phyloP scores from a whole-genome alignment of 2,113 vertebrate species.

The Carlito syrichta region DNA sequence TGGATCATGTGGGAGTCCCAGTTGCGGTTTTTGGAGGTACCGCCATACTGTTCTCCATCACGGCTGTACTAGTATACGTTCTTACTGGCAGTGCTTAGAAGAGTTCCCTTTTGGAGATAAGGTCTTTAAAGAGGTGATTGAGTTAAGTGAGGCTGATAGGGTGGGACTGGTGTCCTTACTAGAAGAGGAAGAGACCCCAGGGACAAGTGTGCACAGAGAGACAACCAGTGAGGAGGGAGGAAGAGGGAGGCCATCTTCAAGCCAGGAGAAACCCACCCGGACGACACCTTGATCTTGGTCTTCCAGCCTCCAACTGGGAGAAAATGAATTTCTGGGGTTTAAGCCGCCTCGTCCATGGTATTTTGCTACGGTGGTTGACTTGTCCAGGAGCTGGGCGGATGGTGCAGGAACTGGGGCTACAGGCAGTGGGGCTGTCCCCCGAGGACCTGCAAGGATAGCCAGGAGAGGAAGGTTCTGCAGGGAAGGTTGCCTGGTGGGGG shows the following conservation, averaged over 20 bases:
- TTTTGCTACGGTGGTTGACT: not conserved
- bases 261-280: not conserved
- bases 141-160: not conserved
- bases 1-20: not conserved
- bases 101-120: not conserved
- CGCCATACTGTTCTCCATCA: not conserved
- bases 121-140: not conserved
- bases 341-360: not conserved
- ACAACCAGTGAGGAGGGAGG: not conserved
- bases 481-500: not conserved
- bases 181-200: not conserved
- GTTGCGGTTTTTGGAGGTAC: not conserved
- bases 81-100: not conserved
- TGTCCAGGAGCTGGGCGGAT: accelerated
- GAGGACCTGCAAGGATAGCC: not conserved
- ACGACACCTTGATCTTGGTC: not conserved
- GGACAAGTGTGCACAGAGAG: not conserved
- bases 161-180: not conserved
- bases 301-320: not conserved
- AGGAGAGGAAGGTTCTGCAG: not conserved
- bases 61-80: not conserved
- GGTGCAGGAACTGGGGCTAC: accelerated
- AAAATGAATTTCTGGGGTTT: not conserved
- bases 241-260: not conserved
- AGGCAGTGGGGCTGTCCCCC: not conserved